phyloP scores from a whole-genome alignment of 2,113 vertebrate genomes.

The Anas platyrhynchos region DNA sequence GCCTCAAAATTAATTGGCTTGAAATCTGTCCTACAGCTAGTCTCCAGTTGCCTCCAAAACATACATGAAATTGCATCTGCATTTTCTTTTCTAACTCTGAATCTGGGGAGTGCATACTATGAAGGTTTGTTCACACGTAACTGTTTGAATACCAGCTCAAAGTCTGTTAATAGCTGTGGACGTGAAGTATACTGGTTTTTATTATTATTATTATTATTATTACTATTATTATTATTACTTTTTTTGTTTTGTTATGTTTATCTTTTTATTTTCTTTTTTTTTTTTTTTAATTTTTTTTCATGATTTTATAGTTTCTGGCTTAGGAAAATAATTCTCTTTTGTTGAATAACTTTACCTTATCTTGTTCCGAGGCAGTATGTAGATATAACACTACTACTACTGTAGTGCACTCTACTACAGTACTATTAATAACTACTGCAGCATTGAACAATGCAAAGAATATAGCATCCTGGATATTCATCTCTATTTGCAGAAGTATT shows the following conservation, averaged over 20 bases:
- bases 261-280: neutral
- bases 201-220: too few relatives aligned
- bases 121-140: conserved; percentile 36
- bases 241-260: too few relatives aligned
- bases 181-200: neutral
- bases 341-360: neutral
- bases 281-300: neutral
- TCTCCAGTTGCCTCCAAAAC: neutral
- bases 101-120: conserved; percentile 12
- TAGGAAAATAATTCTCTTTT: neutral
- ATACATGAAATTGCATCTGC: conserved; percentile 6
- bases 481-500: neutral
- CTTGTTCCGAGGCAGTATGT: neutral
- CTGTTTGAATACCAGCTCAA: conserved; percentile 52
- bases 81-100: conserved; percentile 38
- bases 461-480: neutral
- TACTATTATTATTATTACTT: too few relatives aligned
- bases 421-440: too few relatives aligned
- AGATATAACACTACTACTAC: neutral
- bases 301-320: neutral
- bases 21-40: neutral
- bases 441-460: neutral
- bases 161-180: neutral
- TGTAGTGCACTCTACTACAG: neutral
- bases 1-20: conserved; percentile 13